phyloP scores from a whole-genome alignment of 2,888 invertebrate species.

The Phyllotreta striolata region DNA sequence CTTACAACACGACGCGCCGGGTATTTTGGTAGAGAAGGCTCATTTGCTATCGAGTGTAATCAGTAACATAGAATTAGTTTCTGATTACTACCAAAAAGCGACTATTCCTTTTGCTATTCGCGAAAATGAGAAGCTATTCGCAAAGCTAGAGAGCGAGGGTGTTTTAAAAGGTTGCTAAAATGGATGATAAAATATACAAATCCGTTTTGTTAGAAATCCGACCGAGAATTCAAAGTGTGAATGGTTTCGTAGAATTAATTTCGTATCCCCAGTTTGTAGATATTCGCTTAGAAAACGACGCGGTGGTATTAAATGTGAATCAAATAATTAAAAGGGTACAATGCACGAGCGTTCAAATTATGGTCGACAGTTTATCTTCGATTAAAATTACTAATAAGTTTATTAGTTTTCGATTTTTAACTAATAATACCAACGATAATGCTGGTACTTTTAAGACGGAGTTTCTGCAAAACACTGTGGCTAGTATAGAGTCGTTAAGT shows the following conservation, averaged over 20 bases:
- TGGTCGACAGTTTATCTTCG: constrained; percentile 54
- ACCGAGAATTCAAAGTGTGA: constrained; percentile 68
- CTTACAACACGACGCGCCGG: constrained; percentile 80
- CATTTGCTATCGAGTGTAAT: constrained; percentile 91
- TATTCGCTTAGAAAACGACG: constrained; percentile 45
- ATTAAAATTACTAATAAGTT: constrained; percentile 49
- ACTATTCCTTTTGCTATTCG: constrained; percentile 82
- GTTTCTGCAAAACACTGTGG: constrained; percentile 44
- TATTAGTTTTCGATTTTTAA: constrained; percentile 57
- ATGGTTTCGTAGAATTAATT: constrained; percentile 62
- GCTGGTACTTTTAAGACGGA: constrained; percentile 55
- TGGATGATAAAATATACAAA: constrained; percentile 53
- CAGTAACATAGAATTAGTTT: constrained; percentile 82
- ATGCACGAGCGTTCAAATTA: constrained; percentile 47
- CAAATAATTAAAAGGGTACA: constrained; percentile 38
- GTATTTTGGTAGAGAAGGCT: constrained; percentile 84
- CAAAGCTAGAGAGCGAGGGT: constrained; percentile 69
- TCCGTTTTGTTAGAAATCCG: constrained; percentile 68
- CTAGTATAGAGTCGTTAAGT: constrained; percentile 36
- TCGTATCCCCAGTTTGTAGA: constrained; percentile 42
- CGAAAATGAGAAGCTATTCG: constrained; percentile 78
- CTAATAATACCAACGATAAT: constrained; percentile 44
- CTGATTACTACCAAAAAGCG: constrained; percentile 84
- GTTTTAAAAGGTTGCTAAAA: constrained; percentile 58
- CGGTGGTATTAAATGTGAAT: constrained; percentile 45